Evolutionary conservation across 2,888 invertebrate species (phyloP).

Genomic region (Amblyjoppa fuscipennis): DNA sequence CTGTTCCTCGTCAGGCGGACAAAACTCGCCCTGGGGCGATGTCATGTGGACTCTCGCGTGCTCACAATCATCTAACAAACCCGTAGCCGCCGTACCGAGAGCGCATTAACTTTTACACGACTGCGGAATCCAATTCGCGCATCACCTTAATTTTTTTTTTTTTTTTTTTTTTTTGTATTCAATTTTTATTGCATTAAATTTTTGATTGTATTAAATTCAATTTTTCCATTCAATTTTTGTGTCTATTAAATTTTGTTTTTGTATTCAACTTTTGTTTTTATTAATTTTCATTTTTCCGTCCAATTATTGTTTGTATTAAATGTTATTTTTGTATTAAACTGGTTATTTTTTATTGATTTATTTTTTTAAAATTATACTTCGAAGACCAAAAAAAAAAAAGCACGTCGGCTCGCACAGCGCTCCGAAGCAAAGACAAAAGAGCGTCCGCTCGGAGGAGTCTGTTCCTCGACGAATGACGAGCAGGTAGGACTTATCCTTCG

Average conservation of each 20-base stretch:
- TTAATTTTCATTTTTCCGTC: no score
- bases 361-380: neutral
- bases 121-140: neutral
- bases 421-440: neutral
- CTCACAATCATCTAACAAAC: constrained; percentile 69
- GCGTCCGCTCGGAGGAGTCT: neutral
- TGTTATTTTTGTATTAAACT: no score
- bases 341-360: no score
- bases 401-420: neutral
- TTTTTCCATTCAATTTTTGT: neutral
- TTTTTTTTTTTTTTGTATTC: neutral
- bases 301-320: no score
- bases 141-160: constrained; percentile 27
- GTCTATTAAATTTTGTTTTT: neutral
- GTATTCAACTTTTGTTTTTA: no score
- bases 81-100: constrained; percentile 56
- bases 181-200: constrained; percentile 5
- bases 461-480: neutral
- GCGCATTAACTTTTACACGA: constrained; percentile 34
- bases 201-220: neutral
- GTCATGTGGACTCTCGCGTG: constrained; percentile 78
- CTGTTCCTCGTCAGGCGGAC: constrained; percentile 77
- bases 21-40: constrained; percentile 78
- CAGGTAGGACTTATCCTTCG: neutral
- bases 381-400: neutral